Evolutionary conservation across 1,140 invertebrate species (phyloP).

Genomic region (Danaus melanippus): DNA sequence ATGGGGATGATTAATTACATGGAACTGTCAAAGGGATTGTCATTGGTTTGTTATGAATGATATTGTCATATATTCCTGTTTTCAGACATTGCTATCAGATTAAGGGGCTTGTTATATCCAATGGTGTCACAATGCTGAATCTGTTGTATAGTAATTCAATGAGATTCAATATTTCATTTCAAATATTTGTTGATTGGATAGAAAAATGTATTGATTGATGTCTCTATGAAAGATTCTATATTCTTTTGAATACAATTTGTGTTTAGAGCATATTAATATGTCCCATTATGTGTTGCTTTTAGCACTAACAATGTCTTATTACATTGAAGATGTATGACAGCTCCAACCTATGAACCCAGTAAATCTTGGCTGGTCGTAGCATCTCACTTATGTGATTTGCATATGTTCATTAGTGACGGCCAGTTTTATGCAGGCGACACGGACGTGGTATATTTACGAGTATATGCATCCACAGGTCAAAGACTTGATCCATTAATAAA

Average conservation of each 20-base stretch:
- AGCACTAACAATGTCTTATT: slow-evolving; percentile 11
- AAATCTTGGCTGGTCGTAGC: slow-evolving; percentile 35
- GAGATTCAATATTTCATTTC: slow-evolving; percentile 3
- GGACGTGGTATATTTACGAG: background rate
- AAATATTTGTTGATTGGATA: no score
- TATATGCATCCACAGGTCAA: no score
- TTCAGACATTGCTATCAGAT: no score
- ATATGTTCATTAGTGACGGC: slow-evolving; percentile 19
- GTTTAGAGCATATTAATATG: no score
- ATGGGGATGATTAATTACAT: slow-evolving; percentile 31
- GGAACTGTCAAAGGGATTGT: slow-evolving; percentile 18
- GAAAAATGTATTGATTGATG: no score
- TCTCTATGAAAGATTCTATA: no score
- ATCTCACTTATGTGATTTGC: slow-evolving; percentile 35
- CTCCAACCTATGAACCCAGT: slow-evolving; percentile 34
- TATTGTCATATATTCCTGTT: background rate
- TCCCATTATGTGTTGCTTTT: no score
- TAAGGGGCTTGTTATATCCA: no score
- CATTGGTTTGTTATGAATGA: slow-evolving; percentile 20
- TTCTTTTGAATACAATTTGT: no score
- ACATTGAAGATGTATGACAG: slow-evolving; percentile 23
- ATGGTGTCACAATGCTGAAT: background rate
- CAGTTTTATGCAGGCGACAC: slow-evolving; percentile 9
- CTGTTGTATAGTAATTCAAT: background rate
- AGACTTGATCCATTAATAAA: no score